phyloP scores from a whole-genome alignment of 2,113 vertebrate species.

The Chrysochloris asiatica region DNA sequence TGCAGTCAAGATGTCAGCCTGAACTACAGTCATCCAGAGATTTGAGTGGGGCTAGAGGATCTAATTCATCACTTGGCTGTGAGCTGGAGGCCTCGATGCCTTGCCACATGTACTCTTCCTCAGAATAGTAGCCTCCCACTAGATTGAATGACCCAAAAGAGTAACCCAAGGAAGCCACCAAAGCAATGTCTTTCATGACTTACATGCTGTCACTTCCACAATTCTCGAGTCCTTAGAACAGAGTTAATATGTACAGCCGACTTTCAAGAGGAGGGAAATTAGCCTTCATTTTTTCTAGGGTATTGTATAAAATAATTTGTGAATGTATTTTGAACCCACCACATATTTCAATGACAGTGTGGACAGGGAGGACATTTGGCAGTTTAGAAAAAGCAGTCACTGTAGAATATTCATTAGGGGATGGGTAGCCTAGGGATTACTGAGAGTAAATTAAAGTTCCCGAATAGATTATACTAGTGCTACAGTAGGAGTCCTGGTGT shows the following conservation, averaged over 20 bases:
- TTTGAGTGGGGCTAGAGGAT: too few relatives aligned
- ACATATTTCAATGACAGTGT: not conserved
- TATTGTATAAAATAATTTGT: slow-evolving; percentile 3
- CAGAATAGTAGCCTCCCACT: too few relatives aligned
- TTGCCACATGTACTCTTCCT: not conserved
- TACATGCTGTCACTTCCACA: not conserved
- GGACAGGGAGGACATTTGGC: not conserved
- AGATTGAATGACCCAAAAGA: not conserved
- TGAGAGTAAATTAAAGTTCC: not conserved
- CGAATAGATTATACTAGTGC: not conserved
- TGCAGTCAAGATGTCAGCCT: not conserved
- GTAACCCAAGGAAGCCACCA: not conserved
- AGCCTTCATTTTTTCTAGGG: too few relatives aligned
- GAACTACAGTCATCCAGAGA: too few relatives aligned
- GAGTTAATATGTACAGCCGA: not conserved
- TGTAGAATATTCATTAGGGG: not conserved
- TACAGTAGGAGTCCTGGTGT: too few relatives aligned
- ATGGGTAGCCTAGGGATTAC: not conserved
- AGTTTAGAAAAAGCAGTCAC: not conserved
- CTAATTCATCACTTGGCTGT: not conserved
- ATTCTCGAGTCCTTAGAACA: not conserved
- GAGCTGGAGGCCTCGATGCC: not conserved
- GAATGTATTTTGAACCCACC: slow-evolving; percentile 11
- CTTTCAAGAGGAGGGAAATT: too few relatives aligned
- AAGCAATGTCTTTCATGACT: not conserved